Evolutionary conservation across 2,888 invertebrate species (phyloP).

Genomic region (Xylota segnis): DNA sequence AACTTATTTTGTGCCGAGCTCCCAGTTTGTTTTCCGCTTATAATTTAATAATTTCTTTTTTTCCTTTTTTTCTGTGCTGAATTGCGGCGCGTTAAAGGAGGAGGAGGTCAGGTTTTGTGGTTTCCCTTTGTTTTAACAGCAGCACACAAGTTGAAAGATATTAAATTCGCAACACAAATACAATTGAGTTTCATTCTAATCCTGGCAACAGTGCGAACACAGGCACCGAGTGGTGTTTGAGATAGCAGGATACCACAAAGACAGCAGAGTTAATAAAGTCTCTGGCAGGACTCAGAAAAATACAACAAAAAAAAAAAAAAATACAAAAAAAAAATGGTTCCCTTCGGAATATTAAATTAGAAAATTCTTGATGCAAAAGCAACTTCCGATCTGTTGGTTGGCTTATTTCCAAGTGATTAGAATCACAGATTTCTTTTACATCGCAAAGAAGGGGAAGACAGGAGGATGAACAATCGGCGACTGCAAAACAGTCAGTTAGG

Average conservation of each 20-base stretch:
- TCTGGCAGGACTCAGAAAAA: constrained; percentile 13
- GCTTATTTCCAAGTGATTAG: constrained; percentile 69
- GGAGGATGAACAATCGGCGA: not conserved
- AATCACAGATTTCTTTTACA: constrained; percentile 65
- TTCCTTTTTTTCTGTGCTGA: not conserved
- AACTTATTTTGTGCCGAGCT: constrained; percentile 19
- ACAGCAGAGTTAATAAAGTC: constrained; percentile 36
- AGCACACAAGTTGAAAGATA: constrained; percentile 35
- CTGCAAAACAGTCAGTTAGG: constrained; percentile 13
- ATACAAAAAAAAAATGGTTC: constrained; percentile 10
- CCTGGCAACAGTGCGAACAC: constrained; percentile 1
- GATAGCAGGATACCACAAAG: constrained; percentile 28
- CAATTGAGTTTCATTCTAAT: constrained; percentile 54
- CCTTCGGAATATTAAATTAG: constrained; percentile 63
- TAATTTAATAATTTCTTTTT: constrained; percentile 34
- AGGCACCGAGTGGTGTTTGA: not conserved
- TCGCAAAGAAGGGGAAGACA: constrained; percentile 8
- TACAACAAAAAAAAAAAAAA: constrained; percentile 7
- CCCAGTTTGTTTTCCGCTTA: constrained; percentile 16
- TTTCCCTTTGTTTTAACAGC: constrained; percentile 41
- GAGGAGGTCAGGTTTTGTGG: constrained; percentile 36
- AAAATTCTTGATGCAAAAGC: constrained; percentile 57
- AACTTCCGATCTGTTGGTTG: constrained; percentile 61
- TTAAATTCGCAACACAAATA: constrained; percentile 53
- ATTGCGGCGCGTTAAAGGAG: constrained; percentile 17